Evolutionary conservation across 2,888 invertebrate species (phyloP), one percentile per base, ranked within the genome.

Genomic region (Micropterix aruncella): DNA sequence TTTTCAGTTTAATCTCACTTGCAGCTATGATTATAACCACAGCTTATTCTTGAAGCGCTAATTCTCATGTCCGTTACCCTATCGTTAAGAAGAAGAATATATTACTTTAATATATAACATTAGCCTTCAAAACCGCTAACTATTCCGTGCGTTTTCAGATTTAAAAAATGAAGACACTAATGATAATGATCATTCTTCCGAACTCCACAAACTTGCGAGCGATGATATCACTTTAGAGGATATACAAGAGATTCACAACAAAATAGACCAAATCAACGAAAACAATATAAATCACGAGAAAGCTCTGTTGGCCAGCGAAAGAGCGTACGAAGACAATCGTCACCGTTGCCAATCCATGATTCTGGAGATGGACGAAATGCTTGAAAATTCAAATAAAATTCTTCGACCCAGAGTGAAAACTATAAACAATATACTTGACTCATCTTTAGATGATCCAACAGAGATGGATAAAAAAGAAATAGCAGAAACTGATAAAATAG

Each of bases 261-360:
- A 67, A n/a, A 69, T 70, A 17, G 54, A 54, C 36, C 59, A 63
- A 50, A 44, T 70, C 2, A 68, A 69, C 44, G 47, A 48, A n/a
- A 66, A 69, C 50, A 53, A 69, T 45, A 57, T 57, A 52, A 53
- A 57, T 37, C 70, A 70, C 16, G 66, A 69, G 54, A 57, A 60
- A 0, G 59, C 64, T 52, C 56, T 69, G n/a, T 63, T 62, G 40
- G 51, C 60, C 50, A 65, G 68, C 47, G 58, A 63, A 51, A 56
- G 45, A 27, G 57, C 55, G 36, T 70, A 66, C 48, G 63, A 66
- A 56, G 42, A 56, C 46, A 58, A 65, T 46, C 65, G 62, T 44
- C 53, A 57, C 44, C 66, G 68, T 50, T 71, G 70, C 49, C 61
- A 61, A 43, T 56, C 58, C 19, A 67, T 69, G 41, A 65, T 70